phyloP scores from a whole-genome alignment of 1,140 invertebrate genomes.

The Ylistrum balloti region DNA sequence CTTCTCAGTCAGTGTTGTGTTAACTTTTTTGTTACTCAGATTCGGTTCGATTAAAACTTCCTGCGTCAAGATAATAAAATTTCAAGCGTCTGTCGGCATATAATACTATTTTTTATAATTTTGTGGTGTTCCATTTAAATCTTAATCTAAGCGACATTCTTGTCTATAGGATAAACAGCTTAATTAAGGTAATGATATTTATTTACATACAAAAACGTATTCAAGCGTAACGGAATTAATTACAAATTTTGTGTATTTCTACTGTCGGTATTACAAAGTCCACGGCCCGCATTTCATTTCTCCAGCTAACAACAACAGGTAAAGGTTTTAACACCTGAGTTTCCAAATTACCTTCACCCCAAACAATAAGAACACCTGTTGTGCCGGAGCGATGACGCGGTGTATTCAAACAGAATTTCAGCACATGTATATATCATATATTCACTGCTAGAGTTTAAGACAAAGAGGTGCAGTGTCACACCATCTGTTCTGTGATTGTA shows the following conservation, averaged over 20 bases:
- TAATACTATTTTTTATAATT: not conserved
- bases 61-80: not conserved
- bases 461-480: not conserved
- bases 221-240: not conserved
- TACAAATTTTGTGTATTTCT: not conserved
- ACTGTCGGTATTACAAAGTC: not conserved
- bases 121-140: not conserved
- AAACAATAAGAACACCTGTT: constrained; percentile 35
- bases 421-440: not conserved
- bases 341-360: not conserved
- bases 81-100: not conserved
- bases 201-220: not conserved
- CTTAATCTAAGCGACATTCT: not conserved
- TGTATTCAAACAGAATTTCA: not conserved
- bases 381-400: not conserved
- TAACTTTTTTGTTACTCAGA: not conserved
- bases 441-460: not conserved
- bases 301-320: not conserved
- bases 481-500: not conserved
- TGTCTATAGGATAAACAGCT: not conserved
- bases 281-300: not conserved
- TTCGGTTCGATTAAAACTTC: not conserved
- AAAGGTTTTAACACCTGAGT: constrained; percentile 18
- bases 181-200: not conserved
- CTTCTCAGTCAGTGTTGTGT: too few species aligned